Conservation (phyloP, 2,888 invertebrate species). For the Liopterus haemorrhoidalis region DNA sequence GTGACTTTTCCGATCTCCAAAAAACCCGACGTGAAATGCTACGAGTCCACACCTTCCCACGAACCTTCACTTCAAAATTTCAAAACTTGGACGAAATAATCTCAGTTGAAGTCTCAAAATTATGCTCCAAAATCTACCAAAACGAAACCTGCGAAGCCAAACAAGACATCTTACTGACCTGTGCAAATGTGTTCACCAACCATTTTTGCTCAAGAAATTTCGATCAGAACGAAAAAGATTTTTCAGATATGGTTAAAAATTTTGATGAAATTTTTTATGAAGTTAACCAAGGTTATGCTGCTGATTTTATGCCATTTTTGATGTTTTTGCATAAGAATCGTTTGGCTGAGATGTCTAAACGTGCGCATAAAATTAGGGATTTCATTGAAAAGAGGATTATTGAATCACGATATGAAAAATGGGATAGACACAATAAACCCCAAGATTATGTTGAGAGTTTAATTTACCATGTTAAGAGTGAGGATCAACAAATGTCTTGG, state of each 20-base stretch:
- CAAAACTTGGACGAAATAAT: slow-evolving; percentile 50
- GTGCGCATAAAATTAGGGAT: slow-evolving; percentile 50
- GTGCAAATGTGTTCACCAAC: slow-evolving; percentile 56
- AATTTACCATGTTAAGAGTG: slow-evolving; percentile 49
- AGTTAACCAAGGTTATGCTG: slow-evolving; percentile 61
- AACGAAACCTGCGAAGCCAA: slow-evolving; percentile 42
- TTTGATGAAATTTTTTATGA: slow-evolving; percentile 63
- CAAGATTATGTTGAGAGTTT: slow-evolving; percentile 56
- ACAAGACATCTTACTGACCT: slow-evolving; percentile 48
- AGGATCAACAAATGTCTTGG: slow-evolving; percentile 43
- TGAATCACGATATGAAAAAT: slow-evolving; percentile 43
- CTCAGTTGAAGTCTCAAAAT: slow-evolving; percentile 41
- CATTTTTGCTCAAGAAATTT: slow-evolving; percentile 56
- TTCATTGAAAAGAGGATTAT: slow-evolving; percentile 52
- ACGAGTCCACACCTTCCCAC: slow-evolving; percentile 54
- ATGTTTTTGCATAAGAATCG: slow-evolving; percentile 50
- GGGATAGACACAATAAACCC: slow-evolving; percentile 39
- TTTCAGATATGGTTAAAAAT: slow-evolving; percentile 48
- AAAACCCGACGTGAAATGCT: slow-evolving; percentile 56
- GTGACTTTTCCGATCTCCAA: slow-evolving; percentile 62
- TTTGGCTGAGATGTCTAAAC: slow-evolving; percentile 47
- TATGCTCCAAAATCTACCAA: slow-evolving; percentile 38
- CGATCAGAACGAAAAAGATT: slow-evolving; percentile 44
- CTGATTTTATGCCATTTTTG: slow-evolving; percentile 60
- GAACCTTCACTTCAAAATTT: slow-evolving; percentile 51